These are phyloP conservation scores for Galaxea fascicularis DNA, from an alignment of 92 coral and sea anemone genomes.

Conservation along the genomic window DNA sequence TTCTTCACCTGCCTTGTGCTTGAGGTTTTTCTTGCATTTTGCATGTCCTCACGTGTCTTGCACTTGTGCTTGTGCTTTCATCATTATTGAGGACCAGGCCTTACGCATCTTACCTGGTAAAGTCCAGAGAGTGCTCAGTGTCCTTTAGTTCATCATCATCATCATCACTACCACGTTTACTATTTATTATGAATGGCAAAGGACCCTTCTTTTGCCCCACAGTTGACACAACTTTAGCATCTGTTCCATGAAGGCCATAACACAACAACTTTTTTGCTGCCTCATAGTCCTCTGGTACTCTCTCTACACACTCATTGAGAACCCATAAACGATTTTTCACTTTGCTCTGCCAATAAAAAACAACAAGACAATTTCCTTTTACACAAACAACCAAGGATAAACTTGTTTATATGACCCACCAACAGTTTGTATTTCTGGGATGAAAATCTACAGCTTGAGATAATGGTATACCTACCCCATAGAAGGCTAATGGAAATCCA, in stretches of 20 bases:
- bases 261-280: slow-evolving; percentile 89
- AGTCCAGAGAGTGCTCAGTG: slow-evolving; percentile 78
- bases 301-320: slow-evolving; percentile 94
- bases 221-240: slow-evolving; percentile 74
- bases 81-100: not conserved
- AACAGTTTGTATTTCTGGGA: no score
- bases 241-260: slow-evolving; percentile 96
- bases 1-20: no score
- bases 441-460: no score
- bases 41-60: no score
- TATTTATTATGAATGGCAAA: slow-evolving; percentile 75
- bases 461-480: no score
- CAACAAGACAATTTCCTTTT: not conserved
- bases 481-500: no score
- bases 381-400: not conserved
- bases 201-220: slow-evolving; percentile 74
- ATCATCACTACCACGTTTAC: slow-evolving; percentile 55
- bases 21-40: no score
- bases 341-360: slow-evolving; percentile 75
- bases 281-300: slow-evolving; percentile 93
- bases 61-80: no score
- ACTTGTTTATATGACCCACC: no score
- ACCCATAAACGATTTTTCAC: slow-evolving; percentile 98
- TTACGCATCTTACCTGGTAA: slow-evolving; percentile 60
- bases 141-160: slow-evolving; percentile 56